Conservation (phyloP, 2,888 invertebrate species). For the Taenaris catops region DNA sequence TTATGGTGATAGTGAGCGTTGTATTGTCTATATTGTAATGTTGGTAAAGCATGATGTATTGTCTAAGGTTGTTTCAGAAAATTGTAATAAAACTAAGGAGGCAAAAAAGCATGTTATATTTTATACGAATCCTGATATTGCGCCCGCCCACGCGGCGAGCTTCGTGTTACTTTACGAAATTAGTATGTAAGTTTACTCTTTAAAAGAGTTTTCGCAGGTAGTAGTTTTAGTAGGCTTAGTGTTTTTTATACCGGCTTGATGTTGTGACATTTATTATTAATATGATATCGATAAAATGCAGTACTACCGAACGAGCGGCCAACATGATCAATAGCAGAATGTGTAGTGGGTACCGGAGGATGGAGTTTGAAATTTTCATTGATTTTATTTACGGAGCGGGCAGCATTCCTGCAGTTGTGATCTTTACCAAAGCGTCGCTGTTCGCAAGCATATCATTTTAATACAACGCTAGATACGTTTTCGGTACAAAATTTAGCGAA, state of each 20-base stretch:
- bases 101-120: constrained; percentile 69
- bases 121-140: constrained; percentile 68
- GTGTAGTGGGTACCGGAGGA: constrained; percentile 64
- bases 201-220: constrained; percentile 78
- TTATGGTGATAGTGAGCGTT: constrained; percentile 70
- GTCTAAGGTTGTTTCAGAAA: constrained; percentile 76
- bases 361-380: constrained; percentile 32
- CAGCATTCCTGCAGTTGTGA: constrained; percentile 56
- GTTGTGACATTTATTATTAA: constrained; percentile 77
- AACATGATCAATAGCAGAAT: constrained; percentile 67
- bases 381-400: constrained; percentile 49
- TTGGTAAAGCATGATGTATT: constrained; percentile 60
- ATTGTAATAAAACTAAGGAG: constrained; percentile 72
- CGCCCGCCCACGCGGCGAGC: constrained; percentile 38
- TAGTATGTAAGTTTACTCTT: constrained; percentile 76
- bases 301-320: constrained; percentile 61
- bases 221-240: constrained; percentile 79
- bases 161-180: constrained; percentile 70
- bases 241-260: constrained; percentile 81
- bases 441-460: constrained; percentile 75
- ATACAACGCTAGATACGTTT: constrained; percentile 69
- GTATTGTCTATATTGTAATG: constrained; percentile 73
- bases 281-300: constrained; percentile 59
- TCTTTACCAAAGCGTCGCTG: constrained; percentile 73
- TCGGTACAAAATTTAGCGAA: constrained; percentile 73